phyloP scores from a whole-genome alignment of 2,797 vertebrate genomes.

The Australoheros facetus region DNA sequence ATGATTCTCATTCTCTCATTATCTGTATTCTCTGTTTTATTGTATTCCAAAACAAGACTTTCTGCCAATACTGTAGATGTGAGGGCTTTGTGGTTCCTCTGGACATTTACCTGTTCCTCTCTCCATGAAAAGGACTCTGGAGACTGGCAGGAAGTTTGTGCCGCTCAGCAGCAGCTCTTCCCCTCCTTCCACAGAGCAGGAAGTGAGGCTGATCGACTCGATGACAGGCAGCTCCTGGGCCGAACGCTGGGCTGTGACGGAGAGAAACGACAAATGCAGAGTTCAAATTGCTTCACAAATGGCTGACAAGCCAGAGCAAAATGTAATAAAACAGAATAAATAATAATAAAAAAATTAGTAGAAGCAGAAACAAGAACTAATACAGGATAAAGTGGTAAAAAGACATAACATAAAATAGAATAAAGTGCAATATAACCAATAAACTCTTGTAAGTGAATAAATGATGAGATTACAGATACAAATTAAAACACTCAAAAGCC shows the following conservation, averaged over 20 bases:
- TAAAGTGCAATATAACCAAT: not conserved
- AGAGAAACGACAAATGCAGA: not conserved
- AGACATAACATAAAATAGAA: not conserved
- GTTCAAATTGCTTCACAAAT: not conserved
- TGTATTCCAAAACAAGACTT: not conserved
- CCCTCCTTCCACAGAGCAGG: slow-evolving; percentile 88
- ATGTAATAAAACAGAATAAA: not conserved
- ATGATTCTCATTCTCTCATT: not conserved
- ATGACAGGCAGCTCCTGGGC: slow-evolving; percentile 93
- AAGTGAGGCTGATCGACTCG: slow-evolving; percentile 87
- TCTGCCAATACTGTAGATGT: not conserved
- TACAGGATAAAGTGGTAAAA: not conserved
- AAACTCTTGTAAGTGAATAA: not conserved
- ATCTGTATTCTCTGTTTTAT: not conserved
- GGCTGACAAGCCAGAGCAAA: not conserved
- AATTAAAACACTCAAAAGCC: not conserved
- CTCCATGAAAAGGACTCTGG: slow-evolving; percentile 92
- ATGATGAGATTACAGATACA: not conserved
- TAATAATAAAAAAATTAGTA: not conserved
- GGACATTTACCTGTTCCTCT: slow-evolving; percentile 84
- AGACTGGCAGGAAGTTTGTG: slow-evolving; percentile 89
- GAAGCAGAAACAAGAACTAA: not conserved
- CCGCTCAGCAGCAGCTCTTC: slow-evolving; percentile 89
- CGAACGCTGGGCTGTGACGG: slow-evolving; percentile 88
- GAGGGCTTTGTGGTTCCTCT: not conserved